A percentile compares a stretch with the other conserved stretches of the same genome.
phyloP scores from a whole-genome alignment of 2,888 invertebrate species.

The Dendrolimus houi region DNA sequence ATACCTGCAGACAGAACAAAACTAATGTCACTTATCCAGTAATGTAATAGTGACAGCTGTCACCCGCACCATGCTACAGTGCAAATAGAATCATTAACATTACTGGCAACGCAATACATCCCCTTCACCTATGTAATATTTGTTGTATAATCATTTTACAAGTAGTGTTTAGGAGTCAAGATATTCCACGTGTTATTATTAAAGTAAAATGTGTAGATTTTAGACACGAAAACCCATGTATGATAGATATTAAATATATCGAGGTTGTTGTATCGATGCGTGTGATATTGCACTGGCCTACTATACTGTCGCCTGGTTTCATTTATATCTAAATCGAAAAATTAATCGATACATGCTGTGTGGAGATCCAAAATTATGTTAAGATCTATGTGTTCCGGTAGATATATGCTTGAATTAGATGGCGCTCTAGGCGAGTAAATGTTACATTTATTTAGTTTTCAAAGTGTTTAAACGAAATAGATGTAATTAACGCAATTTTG shows the following conservation, averaged over 20 bases:
- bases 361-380: background rate
- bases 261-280: constrained; percentile 26
- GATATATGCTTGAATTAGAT: no score
- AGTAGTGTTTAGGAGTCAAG: background rate
- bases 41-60: no score
- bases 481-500: no score
- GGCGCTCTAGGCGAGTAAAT: no score
- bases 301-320: constrained; percentile 27
- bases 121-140: background rate
- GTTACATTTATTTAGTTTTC: no score
- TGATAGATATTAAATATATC: constrained; percentile 6
- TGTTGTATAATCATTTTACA: constrained; percentile 1
- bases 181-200: constrained; percentile 6
- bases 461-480: no score
- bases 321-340: constrained; percentile 1
- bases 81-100: background rate
- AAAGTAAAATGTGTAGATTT: constrained; percentile 16
- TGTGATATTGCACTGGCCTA: constrained; percentile 54
- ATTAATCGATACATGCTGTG: no score
- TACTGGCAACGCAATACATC: constrained; percentile 1
- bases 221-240: background rate
- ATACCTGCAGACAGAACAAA: no score
- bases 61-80: background rate
- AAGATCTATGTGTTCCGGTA: background rate
- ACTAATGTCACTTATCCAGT: no score